These are phyloP conservation scores for Typhlichthys subterraneus DNA, from an alignment of 2,797 vertebrate genomes.

Conservation along the genomic window DNA sequence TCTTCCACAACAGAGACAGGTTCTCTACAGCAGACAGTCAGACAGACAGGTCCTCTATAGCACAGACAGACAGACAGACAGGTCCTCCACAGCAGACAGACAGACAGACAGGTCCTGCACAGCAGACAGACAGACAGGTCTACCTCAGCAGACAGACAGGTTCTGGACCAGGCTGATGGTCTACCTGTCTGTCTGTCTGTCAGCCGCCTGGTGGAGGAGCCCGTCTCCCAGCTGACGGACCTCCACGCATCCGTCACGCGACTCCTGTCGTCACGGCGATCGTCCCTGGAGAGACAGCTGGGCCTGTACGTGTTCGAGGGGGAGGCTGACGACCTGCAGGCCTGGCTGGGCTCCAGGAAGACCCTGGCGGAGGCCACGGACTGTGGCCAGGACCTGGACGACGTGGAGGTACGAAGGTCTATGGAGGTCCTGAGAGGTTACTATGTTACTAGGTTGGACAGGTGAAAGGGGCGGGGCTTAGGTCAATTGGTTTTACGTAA, in stretches of 20 bases:
- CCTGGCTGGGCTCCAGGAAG: conserved; percentile 83
- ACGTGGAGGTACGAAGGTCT: conserved; percentile 77
- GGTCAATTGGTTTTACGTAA: too few relatives aligned
- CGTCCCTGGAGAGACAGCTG: conserved; percentile 76
- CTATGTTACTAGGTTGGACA: not conserved
- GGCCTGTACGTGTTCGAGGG: conserved; percentile 83
- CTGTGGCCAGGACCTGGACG: conserved; percentile 86
- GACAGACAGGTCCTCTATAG: too few relatives aligned
- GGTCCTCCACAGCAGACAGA: too few relatives aligned
- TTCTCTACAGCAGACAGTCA: too few relatives aligned
- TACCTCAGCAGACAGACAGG: not conserved
- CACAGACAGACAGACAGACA: too few relatives aligned
- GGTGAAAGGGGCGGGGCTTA: too few relatives aligned
- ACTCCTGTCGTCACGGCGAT: conserved; percentile 67
- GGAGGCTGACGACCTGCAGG: conserved; percentile 82
- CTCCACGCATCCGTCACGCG: conserved; percentile 71
- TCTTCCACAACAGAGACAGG: too few relatives aligned
- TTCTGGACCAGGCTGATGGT: not conserved
- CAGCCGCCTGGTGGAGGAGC: conserved; percentile 63
- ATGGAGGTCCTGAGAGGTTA: not conserved
- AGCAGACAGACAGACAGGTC: not conserved
- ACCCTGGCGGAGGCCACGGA: conserved; percentile 78
- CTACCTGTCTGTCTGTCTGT: not conserved
- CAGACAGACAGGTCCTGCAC: not conserved
- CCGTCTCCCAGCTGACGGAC: conserved; percentile 65